These are phyloP conservation scores for Ariopsis seemanni DNA, from an alignment of 2,113 vertebrate species.

Conservation along the genomic window DNA sequence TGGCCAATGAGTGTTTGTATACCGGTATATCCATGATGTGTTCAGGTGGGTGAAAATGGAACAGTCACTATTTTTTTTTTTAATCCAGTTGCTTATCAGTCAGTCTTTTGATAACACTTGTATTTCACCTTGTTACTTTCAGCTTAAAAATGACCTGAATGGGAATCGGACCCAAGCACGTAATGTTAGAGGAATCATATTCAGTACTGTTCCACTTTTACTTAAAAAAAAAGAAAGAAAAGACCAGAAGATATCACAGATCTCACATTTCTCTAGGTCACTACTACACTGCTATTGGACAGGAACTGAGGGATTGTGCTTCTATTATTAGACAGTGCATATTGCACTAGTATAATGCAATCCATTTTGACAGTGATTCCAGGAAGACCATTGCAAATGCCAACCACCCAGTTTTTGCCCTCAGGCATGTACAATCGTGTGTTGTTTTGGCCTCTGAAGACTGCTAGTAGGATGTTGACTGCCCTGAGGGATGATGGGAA, in stretches of 20 bases:
- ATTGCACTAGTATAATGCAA: slow-evolving; percentile 26
- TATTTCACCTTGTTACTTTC: not conserved
- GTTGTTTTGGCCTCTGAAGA: not conserved
- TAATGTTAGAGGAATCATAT: not conserved
- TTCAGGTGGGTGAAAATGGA: not conserved
- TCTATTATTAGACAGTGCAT: slow-evolving; percentile 30
- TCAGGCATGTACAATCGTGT: not conserved
- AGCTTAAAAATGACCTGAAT: not conserved
- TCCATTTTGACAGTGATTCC: slow-evolving; percentile 23
- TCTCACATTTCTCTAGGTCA: slow-evolving; percentile 9
- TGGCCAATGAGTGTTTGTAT: not conserved
- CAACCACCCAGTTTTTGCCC: slow-evolving; percentile 4
- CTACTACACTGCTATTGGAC: not conserved
- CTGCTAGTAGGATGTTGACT: not conserved
- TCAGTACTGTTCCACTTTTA: not conserved
- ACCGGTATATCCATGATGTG: not conserved
- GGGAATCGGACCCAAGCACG: not conserved
- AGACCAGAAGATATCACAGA: not conserved
- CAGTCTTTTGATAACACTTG: not conserved
- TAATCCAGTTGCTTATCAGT: not conserved
- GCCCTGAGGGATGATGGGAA: slow-evolving; percentile 3
- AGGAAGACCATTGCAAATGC: slow-evolving; percentile 22
- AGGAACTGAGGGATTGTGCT: not conserved
- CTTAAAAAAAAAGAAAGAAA: not conserved
- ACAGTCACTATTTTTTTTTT: not conserved